Percentiles rank a stretch among this genome's conserved stretches.
Conservation (phyloP, 1,140 invertebrate species). For the Aleiodes sp. region DNA sequence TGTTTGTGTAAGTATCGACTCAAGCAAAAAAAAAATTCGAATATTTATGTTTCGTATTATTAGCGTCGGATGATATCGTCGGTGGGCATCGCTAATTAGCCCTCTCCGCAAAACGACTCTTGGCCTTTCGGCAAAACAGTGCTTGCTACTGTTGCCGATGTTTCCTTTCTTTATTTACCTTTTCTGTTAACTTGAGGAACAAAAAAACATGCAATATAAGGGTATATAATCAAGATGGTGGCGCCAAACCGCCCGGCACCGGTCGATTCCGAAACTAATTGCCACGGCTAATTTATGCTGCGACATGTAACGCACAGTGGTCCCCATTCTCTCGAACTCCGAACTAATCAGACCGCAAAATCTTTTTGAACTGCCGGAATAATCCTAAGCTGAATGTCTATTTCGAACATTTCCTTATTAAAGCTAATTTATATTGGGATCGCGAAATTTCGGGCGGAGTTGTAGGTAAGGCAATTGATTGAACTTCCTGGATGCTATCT, state of each 20-base stretch:
- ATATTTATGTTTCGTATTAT: conserved; percentile 66
- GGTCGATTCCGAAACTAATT: conserved; percentile 66
- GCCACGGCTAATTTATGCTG: conserved; percentile 65
- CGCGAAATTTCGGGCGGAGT: neutral
- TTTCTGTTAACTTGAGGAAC: conserved; percentile 8
- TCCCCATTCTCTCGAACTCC: conserved; percentile 53
- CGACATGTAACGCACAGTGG: conserved; percentile 60
- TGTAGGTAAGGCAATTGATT: neutral
- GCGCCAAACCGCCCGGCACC: conserved; percentile 61
- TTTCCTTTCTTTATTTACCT: conserved; percentile 29
- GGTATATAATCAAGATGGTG: conserved; percentile 64
- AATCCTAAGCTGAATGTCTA: conserved; percentile 1
- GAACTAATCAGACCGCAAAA: conserved; percentile 49
- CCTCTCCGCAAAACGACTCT: conserved; percentile 47
- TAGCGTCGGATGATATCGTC: conserved; percentile 62
- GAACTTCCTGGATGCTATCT: neutral
- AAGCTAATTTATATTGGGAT: neutral
- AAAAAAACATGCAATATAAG: conserved; percentile 25
- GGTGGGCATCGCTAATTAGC: conserved; percentile 67
- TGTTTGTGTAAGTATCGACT: conserved; percentile 24
- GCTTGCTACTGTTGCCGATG: conserved; percentile 63
- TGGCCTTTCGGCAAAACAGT: conserved; percentile 64
- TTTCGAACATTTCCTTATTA: neutral
- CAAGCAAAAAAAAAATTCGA: conserved; percentile 59
- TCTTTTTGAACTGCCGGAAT: conserved; percentile 40